Conservation (phyloP, 1,140 invertebrate genomes). For the Calephelis virginiensis region DNA sequence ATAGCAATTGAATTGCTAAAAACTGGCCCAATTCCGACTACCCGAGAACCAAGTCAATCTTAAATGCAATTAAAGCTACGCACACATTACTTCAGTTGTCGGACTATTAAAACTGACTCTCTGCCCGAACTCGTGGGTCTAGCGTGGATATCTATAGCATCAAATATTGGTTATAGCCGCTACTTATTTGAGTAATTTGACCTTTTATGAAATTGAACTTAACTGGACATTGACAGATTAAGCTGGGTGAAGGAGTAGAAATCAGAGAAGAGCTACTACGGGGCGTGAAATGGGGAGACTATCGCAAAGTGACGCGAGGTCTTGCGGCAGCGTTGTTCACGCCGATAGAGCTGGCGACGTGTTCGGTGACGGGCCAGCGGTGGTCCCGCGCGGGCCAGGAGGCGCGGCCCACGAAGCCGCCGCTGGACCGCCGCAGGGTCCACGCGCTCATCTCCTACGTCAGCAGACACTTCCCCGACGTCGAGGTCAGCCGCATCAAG, state of each 20-base stretch:
- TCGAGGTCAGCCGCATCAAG: constrained; percentile 86
- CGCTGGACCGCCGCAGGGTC: constrained; percentile 84
- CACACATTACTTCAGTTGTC: too few relatives aligned
- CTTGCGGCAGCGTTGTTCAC: constrained; percentile 86
- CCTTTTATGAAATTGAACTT: background rate
- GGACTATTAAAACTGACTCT: too few relatives aligned
- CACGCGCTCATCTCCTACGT: constrained; percentile 88
- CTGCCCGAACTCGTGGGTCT: too few relatives aligned
- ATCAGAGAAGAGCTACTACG: constrained; percentile 84
- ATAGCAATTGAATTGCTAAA: too few relatives aligned
- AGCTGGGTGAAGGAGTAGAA: constrained; percentile 85
- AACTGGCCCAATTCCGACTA: too few relatives aligned
- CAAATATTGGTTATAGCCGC: too few relatives aligned
- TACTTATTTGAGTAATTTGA: too few relatives aligned
- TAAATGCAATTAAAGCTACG: too few relatives aligned
- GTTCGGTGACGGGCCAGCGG: constrained; percentile 86
- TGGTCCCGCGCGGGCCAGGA: constrained; percentile 85
- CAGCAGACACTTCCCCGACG: constrained; percentile 84
- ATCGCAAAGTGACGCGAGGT: constrained; percentile 84
- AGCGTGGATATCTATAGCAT: too few relatives aligned
- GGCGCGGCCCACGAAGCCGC: constrained; percentile 85
- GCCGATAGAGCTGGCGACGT: constrained; percentile 85
- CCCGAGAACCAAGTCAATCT: too few relatives aligned
- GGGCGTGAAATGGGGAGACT: constrained; percentile 86
- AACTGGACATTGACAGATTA: constrained; percentile 76